Base-by-base conservation (phyloP, 64 coral and sea anemone genomes). In the Orbicella faveolata region DNA sequence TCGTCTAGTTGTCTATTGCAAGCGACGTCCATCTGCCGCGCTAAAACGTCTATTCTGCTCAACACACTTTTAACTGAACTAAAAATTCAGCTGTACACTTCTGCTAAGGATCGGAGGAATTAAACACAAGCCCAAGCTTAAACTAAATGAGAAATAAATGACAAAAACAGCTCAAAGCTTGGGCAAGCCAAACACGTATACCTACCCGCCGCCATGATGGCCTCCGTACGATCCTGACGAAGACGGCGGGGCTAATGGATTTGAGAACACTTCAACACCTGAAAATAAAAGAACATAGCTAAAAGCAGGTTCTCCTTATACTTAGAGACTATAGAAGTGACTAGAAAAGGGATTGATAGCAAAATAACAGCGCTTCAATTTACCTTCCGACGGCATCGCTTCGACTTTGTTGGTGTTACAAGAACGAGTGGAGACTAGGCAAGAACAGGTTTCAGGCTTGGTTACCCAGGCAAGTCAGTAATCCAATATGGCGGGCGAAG, bases 231-330 rank as follows among this genome's bases (percentile, higher is more conserved):
- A 88, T 35, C 70, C 61, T 64, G 91, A 80, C 88, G 79, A 86
- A n/a, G 95, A 96, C 30, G 95, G 95, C 18, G 95, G 95, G 8
- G 95, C 95, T 88, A 96, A 88, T 68, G 95, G 95, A 72, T 96
- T 96, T 12, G 95, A 96, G 53, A 94, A 96, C 30, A 96, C 73
- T 41, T 89, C 95, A 13, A 87, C 79, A 25, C 87, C 95, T 93
- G 84, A 33, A 35, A 76, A 75, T 59, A 59, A 59, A 59, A 90
- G 16, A 54, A 77, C 52, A 36, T 3, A 82, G 59, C 65, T 10
- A 20, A 1, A 10, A 20, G 20, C 36, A 64, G 11, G 36, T 15
- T 64, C 30, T 82, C 2, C 9, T 14, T 11, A 82, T 1, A 9
- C 12, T 63, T 18, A 36, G 9, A 85, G n/a, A 5, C 51, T 4